Base-by-base conservation (phyloP, 2,113 vertebrate species). In the Caranx melampygus region DNA sequence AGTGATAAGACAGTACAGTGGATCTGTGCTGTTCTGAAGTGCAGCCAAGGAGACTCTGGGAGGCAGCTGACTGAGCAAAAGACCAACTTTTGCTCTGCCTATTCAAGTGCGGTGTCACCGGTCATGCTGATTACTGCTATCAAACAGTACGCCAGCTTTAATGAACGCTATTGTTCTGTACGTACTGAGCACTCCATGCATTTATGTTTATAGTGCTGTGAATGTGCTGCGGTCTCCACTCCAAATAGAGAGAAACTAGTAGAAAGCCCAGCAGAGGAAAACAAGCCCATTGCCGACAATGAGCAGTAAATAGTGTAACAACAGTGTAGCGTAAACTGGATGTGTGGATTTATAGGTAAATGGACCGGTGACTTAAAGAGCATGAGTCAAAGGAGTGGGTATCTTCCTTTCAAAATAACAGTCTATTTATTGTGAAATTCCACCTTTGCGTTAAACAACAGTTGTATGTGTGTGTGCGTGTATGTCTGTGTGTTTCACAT, bases 1-100 rank as follows among this genome's bases (percentile, higher is more conserved):
- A 72, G 66, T 3, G 75, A 75, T 78, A 85, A 85, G 67, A 65
- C 15, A 7, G 72, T 37, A 54, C 67, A 78, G 75, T 63, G 54
- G 61, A 54, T 31, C 51, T 2, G 55, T 57, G 35, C 51, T 2
- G 55, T 57, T 33, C 72, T 5, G 74, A 78, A 78, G 68, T 66
- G 13, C 54, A 45, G 55, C 77, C 64, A 77, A 81, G 69, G 65
- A 78, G 60, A 87, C 55, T 62, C 14, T 57, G 58, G 18, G 26
- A 58, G 52, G 44, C 34, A 3, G 67, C 57, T 0, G 74, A 72
- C 57, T 31, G 67, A 57, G 54, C 45, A 13, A 63, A 78, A 54
- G 64, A n/a, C 26, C 9, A 72, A 51, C 59, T 60, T 49, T 54
- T 20, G 3, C 45, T 47, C 2, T 47, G 11, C 20, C 16, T 45